Conservation (phyloP, 2,888 invertebrate species). For the Hirtodrosophila cameraria region DNA sequence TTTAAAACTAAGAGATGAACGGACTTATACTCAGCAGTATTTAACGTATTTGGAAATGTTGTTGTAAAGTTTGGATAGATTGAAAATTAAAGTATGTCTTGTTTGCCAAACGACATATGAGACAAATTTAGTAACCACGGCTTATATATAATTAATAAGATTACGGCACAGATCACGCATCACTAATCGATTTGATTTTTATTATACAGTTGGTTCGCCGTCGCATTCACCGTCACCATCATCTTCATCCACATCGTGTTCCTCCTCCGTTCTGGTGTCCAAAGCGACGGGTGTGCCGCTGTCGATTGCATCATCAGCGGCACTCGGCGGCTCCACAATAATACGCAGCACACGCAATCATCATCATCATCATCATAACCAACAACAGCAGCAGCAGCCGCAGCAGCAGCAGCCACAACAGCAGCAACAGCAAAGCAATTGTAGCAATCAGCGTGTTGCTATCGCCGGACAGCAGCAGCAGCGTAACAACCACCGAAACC, state of each 20-base stretch:
- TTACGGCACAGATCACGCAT: no score
- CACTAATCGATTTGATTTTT: constrained; percentile 1
- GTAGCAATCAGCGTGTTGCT: constrained; percentile 62
- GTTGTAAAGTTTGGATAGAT: no score
- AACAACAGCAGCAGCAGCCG: constrained; percentile 49
- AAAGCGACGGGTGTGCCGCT: constrained; percentile 77
- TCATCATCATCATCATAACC: constrained; percentile 67
- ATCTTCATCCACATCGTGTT: constrained; percentile 80
- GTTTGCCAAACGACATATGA: no score
- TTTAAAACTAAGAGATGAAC: no score
- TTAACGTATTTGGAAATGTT: no score
- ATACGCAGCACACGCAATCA: constrained; percentile 83
- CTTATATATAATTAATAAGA: constrained; percentile 1
- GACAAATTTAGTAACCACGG: no score
- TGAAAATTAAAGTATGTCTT: no score
- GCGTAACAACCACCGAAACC: constrained; percentile 82
- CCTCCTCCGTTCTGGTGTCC: constrained; percentile 80
- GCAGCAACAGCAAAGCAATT: constrained; percentile 25
- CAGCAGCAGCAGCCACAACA: constrained; percentile 29
- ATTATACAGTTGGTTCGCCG: constrained; percentile 71
- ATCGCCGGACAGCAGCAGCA: constrained; percentile 58
- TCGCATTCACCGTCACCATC: constrained; percentile 80
- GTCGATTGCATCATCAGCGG: constrained; percentile 80
- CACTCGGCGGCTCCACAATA: constrained; percentile 77
- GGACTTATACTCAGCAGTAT: no score